Percentiles rank a stretch among this genome's conserved stretches.
Evolutionary conservation across 2,113 vertebrate species (phyloP).

Genomic region (Microcebus jonahi): DNA sequence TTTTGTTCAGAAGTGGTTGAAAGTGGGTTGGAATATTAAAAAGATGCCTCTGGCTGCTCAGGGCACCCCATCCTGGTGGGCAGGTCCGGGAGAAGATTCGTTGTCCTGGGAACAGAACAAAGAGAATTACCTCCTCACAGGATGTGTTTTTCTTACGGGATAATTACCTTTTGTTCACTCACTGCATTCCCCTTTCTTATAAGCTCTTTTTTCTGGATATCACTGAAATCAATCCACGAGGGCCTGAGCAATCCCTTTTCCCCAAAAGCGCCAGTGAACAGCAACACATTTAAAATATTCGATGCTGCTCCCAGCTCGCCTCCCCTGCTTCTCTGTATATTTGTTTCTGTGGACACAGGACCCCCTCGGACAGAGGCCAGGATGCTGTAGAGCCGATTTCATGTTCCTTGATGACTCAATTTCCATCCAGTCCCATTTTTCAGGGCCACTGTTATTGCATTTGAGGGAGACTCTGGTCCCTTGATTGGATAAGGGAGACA

Average conservation of each 20-base stretch:
- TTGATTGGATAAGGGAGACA: not conserved
- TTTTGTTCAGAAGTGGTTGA: constrained; percentile 64
- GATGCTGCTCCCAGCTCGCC: accelerated
- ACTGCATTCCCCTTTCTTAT: not conserved
- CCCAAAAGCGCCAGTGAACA: not conserved
- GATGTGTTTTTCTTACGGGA: not conserved
- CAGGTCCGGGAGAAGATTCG: not conserved
- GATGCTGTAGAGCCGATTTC: not conserved
- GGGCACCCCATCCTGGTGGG: not conserved
- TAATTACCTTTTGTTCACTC: not conserved
- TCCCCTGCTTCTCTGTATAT: not conserved
- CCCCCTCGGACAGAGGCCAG: not conserved
- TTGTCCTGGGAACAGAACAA: not conserved
- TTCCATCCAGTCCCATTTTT: constrained; percentile 13
- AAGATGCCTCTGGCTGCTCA: not conserved
- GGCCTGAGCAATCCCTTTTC: not conserved
- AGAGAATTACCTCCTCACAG: not conserved
- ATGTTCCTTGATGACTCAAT: not conserved
- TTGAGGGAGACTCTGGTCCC: not conserved
- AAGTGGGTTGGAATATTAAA: constrained; percentile 78
- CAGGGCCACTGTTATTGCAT: not conserved
- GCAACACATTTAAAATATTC: not conserved
- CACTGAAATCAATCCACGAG: not conserved
- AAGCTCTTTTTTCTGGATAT: not conserved
- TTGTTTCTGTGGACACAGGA: not conserved